A percentile compares a stretch with the other conserved stretches of the same genome.
phyloP scores from a whole-genome alignment of 2,797 vertebrate genomes.

The Manis crassicaudata region DNA sequence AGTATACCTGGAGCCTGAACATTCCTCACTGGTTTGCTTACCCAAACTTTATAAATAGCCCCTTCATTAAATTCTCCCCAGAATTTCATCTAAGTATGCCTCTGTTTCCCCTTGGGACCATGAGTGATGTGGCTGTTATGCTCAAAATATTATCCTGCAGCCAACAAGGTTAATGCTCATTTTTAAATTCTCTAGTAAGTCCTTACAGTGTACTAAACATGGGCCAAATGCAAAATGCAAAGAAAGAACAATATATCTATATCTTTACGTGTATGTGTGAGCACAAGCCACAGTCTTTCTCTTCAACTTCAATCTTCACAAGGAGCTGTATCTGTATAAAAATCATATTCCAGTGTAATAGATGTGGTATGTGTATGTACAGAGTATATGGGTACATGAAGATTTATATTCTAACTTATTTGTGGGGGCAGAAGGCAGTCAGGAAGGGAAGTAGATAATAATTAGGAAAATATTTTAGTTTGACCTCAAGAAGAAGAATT shows the following conservation, averaged over 20 bases:
- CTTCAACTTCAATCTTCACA: neutral
- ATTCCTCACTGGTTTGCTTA: neutral
- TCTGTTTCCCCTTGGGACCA: neutral
- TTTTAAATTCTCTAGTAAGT: neutral
- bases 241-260: neutral
- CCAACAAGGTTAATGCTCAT: neutral
- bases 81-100: neutral
- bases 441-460: neutral
- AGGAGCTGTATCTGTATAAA: neutral
- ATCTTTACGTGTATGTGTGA: neutral
- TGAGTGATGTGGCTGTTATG: neutral
- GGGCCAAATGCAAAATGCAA: neutral
- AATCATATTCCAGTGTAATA: neutral
- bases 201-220: neutral
- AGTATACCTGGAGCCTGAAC: neutral
- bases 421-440: neutral
- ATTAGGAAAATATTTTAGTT: neutral
- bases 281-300: neutral
- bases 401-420: neutral
- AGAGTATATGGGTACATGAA: neutral
- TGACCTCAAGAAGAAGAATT: neutral
- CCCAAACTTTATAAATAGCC: neutral
- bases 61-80: neutral
- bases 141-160: neutral
- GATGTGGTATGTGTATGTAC: neutral